Percentiles rank a stretch among this genome's conserved stretches.
Conservation (phyloP, 2,113 vertebrate genomes). For the Cricetomys ansorgei region DNA sequence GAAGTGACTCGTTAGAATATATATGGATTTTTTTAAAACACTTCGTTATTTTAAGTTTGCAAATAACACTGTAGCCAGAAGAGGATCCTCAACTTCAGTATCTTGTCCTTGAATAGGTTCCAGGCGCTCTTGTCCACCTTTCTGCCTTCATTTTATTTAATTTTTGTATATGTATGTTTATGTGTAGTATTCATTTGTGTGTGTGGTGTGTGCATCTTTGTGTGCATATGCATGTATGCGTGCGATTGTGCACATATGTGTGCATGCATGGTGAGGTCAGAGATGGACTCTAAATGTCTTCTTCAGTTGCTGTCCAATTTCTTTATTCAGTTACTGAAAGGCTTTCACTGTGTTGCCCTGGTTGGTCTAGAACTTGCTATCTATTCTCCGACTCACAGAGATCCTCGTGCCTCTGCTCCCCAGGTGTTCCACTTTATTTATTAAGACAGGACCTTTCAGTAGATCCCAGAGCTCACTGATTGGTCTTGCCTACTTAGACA, state of each 20-base stretch:
- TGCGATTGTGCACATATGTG: background rate
- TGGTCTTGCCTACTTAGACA: too few species aligned
- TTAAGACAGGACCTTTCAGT: background rate
- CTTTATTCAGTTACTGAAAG: background rate
- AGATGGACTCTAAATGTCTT: background rate
- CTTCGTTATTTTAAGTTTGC: slow-evolving; percentile 50
- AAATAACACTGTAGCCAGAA: slow-evolving; percentile 43
- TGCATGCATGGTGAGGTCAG: background rate
- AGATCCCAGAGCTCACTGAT: background rate
- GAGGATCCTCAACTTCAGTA: background rate
- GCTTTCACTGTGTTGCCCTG: background rate
- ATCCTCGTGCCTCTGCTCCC: background rate
- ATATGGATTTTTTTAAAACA: background rate
- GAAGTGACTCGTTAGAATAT: slow-evolving; percentile 18
- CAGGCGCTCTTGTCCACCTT: fast-evolving
- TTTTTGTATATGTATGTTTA: background rate
- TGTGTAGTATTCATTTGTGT: background rate
- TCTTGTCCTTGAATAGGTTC: background rate
- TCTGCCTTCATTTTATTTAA: too few species aligned
- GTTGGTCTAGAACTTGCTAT: background rate
- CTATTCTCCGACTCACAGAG: background rate
- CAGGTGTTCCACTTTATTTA: too few species aligned
- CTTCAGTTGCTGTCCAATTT: background rate
- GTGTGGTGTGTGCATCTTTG: background rate
- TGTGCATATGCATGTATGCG: too few species aligned